Conservation (phyloP, 2,888 invertebrate species). For the Dolichomitus sp. region DNA sequence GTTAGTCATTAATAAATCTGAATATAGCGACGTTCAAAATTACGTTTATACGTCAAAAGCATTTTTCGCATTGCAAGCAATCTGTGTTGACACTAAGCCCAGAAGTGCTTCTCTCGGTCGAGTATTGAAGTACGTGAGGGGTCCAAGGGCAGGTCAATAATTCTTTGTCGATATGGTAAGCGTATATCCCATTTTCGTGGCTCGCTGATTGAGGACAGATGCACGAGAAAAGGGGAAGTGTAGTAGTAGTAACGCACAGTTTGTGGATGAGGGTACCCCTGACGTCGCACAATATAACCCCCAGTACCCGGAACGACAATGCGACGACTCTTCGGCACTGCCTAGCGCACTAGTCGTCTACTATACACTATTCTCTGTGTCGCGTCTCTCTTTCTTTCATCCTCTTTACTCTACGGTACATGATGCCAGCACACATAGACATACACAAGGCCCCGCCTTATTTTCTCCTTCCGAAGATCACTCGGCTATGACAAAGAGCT, state of each 20-base stretch:
- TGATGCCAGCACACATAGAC: constrained; percentile 28
- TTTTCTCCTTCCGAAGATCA: constrained; percentile 78
- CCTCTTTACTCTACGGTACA: constrained; percentile 52
- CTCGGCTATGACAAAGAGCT: constrained; percentile 82
- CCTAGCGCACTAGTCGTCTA: constrained; percentile 62
- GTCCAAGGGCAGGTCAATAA: constrained; percentile 76
- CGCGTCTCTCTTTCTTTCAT: constrained; percentile 61
- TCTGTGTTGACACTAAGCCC: constrained; percentile 50
- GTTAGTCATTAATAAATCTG: background rate
- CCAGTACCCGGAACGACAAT: constrained; percentile 69
- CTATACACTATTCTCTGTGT: constrained; percentile 62
- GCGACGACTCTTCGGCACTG: constrained; percentile 82
- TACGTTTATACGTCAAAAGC: constrained; percentile 3
- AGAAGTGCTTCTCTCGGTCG: constrained; percentile 37
- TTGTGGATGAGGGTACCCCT: constrained; percentile 80
- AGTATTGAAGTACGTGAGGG: constrained; percentile 40
- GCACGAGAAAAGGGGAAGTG: constrained; percentile 82
- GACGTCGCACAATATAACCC: constrained; percentile 81
- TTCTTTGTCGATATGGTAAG: constrained; percentile 73
- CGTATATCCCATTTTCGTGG: constrained; percentile 83
- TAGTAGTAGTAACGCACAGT: constrained; percentile 76
- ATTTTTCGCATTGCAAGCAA: constrained; percentile 37
- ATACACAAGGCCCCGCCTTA: constrained; percentile 61
- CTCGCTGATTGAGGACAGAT: constrained; percentile 86
- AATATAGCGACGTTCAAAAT: background rate